phyloP scores from a whole-genome alignment of 2,888 invertebrate genomes.

The Chymomyza amoena region DNA sequence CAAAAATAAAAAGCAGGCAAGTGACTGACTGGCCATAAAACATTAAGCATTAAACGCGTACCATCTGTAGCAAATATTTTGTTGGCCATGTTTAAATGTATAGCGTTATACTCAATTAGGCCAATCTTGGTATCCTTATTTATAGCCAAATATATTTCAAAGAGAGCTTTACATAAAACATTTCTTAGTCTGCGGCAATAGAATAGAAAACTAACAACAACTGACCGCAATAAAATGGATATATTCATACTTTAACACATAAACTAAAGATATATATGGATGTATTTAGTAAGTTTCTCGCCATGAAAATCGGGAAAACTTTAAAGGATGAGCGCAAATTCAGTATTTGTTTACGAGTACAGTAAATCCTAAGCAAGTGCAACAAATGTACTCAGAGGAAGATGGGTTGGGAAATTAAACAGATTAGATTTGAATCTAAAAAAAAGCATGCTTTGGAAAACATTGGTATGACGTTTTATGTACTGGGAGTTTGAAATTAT shows the following conservation, averaged over 20 bases:
- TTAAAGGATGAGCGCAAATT: constrained; percentile 55
- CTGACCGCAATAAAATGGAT: constrained; percentile 52
- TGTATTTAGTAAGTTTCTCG: constrained; percentile 28
- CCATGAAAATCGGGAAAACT: constrained; percentile 66
- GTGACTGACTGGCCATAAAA: constrained; percentile 3
- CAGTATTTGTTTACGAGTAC: neutral
- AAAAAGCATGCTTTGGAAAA: no score
- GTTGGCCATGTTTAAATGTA: constrained; percentile 28
- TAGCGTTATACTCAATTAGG: constrained; percentile 58
- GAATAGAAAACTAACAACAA: constrained; percentile 23
- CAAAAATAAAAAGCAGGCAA: constrained; percentile 35
- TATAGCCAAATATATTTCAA: constrained; percentile 62
- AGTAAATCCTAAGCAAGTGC: neutral
- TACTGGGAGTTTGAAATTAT: no score
- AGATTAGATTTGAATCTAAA: constrained; percentile 18
- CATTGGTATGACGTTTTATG: no score
- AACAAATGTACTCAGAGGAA: constrained; percentile 7
- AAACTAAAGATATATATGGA: neutral
- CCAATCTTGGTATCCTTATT: constrained; percentile 57
- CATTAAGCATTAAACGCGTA: constrained; percentile 3
- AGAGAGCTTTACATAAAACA: constrained; percentile 33
- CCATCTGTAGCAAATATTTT: constrained; percentile 6
- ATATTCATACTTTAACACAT: neutral
- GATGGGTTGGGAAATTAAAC: neutral
- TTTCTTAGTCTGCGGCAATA: neutral